Base-by-base conservation (phyloP, 2,113 vertebrate species). In the Podarcis muralis region DNA sequence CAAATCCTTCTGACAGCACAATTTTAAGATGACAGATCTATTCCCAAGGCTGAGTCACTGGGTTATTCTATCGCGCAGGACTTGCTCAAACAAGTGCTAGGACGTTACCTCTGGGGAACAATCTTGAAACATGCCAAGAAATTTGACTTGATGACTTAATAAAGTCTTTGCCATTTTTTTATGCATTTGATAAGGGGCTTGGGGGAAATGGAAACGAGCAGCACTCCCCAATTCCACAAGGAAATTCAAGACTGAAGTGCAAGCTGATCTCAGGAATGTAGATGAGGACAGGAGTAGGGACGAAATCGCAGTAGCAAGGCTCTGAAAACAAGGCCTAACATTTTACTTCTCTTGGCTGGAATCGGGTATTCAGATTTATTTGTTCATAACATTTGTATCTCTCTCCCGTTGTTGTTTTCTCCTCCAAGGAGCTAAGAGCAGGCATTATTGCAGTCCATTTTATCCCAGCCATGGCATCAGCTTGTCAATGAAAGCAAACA, bases 111-210 rank as follows among this genome's bases (percentile, higher is more conserved):
- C 85, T 32, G 2, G 92, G 87, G 94, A 93, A 32, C n/a, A 90
- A 30, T 90, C 79, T 81, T 30, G 12, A 80, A 53, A 80, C 48
- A 57, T 80, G 27, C 4, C 77, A 57, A 48, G 91, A 93, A 65
- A 91, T 74, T 79, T 76, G 13, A 40, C 27, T 88, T 90, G 89
- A 89, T 93, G 90, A 90, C 62, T 89, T 88, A n/a, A 5, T 85
- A 16, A 85, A 91, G 81, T 4, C 5, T 82, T 1, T 18, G 66
- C 37, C 43, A 3, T 53, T 25, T 53, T 30, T 16, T 16, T 53
- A 53, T n/a, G 25, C 22, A 20, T 11, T 40, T 12, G 40, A 27
- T 48, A 43, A 27, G 40, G 37, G 76, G 22, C 13, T 48, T 53
- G 37, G 53, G 30, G 30, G 32, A 20, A 59, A 27, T 53, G 30